Evolutionary conservation across 2,113 vertebrate species (phyloP).

Genomic region (Aspidoscelis tigris): DNA sequence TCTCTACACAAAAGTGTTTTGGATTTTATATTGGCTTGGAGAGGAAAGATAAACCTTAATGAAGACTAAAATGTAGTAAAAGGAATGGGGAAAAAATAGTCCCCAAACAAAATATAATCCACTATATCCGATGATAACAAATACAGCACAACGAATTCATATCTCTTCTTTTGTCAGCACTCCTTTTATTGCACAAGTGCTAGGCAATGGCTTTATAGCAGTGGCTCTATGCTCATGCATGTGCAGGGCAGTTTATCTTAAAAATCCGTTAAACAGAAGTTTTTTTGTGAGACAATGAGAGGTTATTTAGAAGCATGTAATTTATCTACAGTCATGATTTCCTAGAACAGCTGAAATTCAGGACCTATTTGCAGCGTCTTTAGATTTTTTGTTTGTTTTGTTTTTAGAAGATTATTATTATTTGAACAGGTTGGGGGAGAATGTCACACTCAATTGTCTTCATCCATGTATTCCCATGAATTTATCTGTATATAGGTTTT

Average conservation of each 20-base stretch:
- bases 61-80: slow-evolving; percentile 40
- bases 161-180: neutral
- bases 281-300: neutral
- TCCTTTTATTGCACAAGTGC: neutral
- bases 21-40: slow-evolving; percentile 37
- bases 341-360: neutral
- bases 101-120: slow-evolving; percentile 11
- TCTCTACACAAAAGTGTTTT: slow-evolving; percentile 34
- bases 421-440: too few relatives aligned
- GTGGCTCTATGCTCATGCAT: slow-evolving; percentile 1
- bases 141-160: neutral
- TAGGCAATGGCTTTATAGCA: neutral
- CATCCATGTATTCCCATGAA: neutral
- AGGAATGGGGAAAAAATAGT: neutral
- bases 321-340: neutral
- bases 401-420: neutral
- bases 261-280: neutral
- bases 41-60: slow-evolving; percentile 36
- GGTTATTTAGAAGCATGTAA: neutral
- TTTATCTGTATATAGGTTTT: neutral
- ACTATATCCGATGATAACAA: slow-evolving; percentile 27
- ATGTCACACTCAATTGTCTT: neutral
- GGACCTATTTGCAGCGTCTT: neutral
- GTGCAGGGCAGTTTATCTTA: neutral
- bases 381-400: neutral